Evolutionary conservation across 2,797 vertebrate species (phyloP).

Genomic region (Rhinophrynus dorsalis): DNA sequence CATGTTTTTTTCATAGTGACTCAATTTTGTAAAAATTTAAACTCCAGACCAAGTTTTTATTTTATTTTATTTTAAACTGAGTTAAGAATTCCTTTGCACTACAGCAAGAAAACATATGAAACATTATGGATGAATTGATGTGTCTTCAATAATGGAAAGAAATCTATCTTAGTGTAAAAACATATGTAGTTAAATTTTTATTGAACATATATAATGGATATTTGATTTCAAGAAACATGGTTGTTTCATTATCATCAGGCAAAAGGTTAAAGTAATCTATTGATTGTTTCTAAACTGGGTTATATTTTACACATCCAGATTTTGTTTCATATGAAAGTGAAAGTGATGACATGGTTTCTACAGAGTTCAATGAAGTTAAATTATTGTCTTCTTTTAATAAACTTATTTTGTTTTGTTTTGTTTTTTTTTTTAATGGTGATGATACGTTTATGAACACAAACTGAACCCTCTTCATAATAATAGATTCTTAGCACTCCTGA

Average conservation of each 20-base stretch:
- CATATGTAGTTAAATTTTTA: not conserved
- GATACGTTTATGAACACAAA: no score
- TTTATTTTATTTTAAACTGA: constrained; percentile 20
- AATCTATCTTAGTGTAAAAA: not conserved
- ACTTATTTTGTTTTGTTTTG: no score
- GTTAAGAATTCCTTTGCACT: not conserved
- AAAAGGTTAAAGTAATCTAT: not conserved
- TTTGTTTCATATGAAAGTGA: no score
- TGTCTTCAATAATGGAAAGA: not conserved
- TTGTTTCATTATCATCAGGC: not conserved
- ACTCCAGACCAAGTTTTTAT: constrained; percentile 8
- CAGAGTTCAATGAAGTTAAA: no score
- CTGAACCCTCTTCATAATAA: no score
- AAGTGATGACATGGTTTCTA: no score
- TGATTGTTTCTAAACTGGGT: no score
- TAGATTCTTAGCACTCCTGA: no score
- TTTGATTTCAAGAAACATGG: not conserved
- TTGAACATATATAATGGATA: not conserved
- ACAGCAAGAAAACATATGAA: not conserved
- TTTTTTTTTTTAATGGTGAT: no score
- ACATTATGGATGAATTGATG: not conserved
- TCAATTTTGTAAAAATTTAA: constrained; percentile 18
- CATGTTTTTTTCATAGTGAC: constrained; percentile 17
- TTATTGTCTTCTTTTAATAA: no score
- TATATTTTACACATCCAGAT: no score